These are phyloP conservation scores for Geotrupes spiniger DNA, from an alignment of 2,888 invertebrate species.

Conservation along the genomic window DNA sequence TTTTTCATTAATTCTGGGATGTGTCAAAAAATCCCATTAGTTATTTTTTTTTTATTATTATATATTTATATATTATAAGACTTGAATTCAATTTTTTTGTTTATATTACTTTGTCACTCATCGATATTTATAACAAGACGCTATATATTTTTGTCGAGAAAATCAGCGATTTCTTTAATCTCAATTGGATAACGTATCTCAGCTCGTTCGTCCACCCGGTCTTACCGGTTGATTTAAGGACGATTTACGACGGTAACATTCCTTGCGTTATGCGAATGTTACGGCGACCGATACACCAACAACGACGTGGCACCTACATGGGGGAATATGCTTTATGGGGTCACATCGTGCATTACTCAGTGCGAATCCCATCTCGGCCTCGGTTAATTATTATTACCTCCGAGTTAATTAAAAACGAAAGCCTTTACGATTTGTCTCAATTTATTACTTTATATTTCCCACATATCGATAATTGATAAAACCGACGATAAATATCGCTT, in stretches of 20 bases:
- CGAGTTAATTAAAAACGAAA: constrained; percentile 19
- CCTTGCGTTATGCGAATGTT: constrained; percentile 5
- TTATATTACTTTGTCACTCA: too few relatives aligned
- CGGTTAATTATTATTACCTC: constrained; percentile 14
- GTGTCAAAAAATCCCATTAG: too few relatives aligned
- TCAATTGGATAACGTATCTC: too few relatives aligned
- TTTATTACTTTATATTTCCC: constrained; percentile 20
- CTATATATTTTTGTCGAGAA: too few relatives aligned
- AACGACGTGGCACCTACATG: constrained; percentile 13
- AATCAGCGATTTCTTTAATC: too few relatives aligned
- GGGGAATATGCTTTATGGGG: constrained; percentile 12
- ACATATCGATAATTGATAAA: constrained; percentile 20
- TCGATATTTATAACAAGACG: too few relatives aligned
- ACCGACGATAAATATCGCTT: constrained; percentile 13
- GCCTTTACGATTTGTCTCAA: constrained; percentile 9
- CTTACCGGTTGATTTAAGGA: constrained; percentile 8
- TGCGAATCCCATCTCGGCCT: constrained; percentile 9
- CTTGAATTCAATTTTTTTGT: too few relatives aligned
- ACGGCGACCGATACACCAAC: background rate
- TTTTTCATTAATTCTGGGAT: too few relatives aligned
- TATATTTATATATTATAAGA: too few relatives aligned
- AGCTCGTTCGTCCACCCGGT: too few relatives aligned
- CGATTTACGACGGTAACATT: constrained; percentile 14
- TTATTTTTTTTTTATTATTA: too few relatives aligned
- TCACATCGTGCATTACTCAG: constrained; percentile 12